Evolutionary conservation across 2,888 invertebrate genomes (phyloP).

Genomic region (Andrena bucephala): DNA sequence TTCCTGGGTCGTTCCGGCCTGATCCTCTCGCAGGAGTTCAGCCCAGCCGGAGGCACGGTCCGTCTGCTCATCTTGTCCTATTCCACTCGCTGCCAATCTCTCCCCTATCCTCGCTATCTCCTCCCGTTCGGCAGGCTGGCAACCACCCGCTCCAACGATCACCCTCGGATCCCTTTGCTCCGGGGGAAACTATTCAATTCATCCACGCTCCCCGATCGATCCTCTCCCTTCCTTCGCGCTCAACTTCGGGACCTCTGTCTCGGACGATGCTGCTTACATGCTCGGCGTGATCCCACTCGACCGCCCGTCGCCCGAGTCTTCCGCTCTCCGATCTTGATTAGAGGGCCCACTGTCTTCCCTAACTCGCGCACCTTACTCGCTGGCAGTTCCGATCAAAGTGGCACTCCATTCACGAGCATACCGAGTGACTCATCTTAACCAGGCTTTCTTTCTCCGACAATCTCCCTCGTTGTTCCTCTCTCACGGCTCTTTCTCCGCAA

Average conservation of each 20-base stretch:
- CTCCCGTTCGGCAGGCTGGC: neutral
- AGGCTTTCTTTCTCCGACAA: constrained; percentile 46
- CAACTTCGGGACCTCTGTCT: neutral
- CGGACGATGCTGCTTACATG: constrained; percentile 20
- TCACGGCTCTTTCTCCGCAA: constrained; percentile 19
- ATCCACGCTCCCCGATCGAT: constrained; percentile 14
- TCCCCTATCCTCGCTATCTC: neutral
- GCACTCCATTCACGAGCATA: constrained; percentile 14
- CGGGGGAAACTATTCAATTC: constrained; percentile 36
- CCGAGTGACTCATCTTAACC: constrained; percentile 26
- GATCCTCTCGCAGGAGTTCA: constrained; percentile 82
- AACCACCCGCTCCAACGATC: constrained; percentile 1
- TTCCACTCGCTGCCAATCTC: neutral
- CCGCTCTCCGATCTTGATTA: too few species aligned
- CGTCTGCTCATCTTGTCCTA: constrained; percentile 75
- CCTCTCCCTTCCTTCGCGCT: neutral
- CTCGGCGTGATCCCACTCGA: constrained; percentile 4
- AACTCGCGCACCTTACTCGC: too few species aligned
- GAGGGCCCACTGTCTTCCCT: too few species aligned
- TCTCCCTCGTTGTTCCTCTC: constrained; percentile 32
- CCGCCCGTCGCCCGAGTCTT: neutral
- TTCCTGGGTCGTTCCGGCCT: constrained; percentile 81
- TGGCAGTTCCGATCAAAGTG: neutral
- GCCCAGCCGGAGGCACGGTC: constrained; percentile 61
- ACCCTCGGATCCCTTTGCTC: neutral